Base-by-base conservation (phyloP, 2,888 invertebrate genomes). In the Podabrus alpinus region DNA sequence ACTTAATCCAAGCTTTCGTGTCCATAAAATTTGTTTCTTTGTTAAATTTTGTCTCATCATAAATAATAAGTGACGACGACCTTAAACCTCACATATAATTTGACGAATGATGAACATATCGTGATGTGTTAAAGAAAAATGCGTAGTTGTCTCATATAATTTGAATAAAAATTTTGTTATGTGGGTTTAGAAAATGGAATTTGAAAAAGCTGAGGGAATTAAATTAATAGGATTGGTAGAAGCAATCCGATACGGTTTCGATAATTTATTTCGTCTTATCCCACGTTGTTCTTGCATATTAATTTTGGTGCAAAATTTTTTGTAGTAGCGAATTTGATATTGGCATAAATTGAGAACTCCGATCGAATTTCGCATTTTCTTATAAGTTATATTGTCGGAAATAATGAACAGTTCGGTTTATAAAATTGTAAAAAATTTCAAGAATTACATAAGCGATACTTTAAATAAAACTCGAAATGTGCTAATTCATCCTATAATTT, bases 61-160 rank as follows among this genome's bases (percentile, higher is more conserved):
- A 45, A 45, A 45, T 45, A 45, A 45, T 45, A 45, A 45, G 45
- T 70, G 64, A 45, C 64, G 70, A 64, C 64, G 62, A 70, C 70
- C 70, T 70, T 70, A 70, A n/a, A 70, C 70, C 70, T 70, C 70
- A 61, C 64, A 62, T 62, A 15, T 69, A 45, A 45, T 45, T 45
- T 45, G 62, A 69, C 62, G 69, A 69, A 69, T 69, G 17, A 62
- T 15, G 64, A 45, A 45, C 45, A 45, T 45, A 45, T n/a, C n/a
- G 45, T 45, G 45, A 45, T 45, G 45, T 45, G 45, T 45, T 45
- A 7, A n/a, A 45, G 45, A 45, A 45, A 45, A 45, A 45, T 45
- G 45, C 45, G 45, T 45, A 45, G 45, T 45, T 17, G 19, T 62
- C 17, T 16, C 17, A 62, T 9, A 19, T 62, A 19, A 16, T 62